Base-by-base conservation (phyloP, 1,140 invertebrate genomes). In the Portunus trituberculatus region DNA sequence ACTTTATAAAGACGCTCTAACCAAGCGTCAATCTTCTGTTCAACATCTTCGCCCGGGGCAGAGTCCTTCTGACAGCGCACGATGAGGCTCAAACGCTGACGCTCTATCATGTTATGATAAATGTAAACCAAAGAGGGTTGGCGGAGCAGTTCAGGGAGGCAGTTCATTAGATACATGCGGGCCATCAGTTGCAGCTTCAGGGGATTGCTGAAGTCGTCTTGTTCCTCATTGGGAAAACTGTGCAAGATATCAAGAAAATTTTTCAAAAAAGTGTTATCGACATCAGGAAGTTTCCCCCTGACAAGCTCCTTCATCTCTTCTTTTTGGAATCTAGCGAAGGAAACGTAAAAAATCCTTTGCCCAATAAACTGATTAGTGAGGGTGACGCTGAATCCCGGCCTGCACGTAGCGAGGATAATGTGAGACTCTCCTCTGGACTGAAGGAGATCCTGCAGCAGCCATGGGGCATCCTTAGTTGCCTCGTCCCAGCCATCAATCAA, bases 401-500 rank as follows among this genome's bases (percentile, higher is more conserved):
- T 93, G 0, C 82, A 93, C 28, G 92, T 52, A 14, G 86, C n/a
- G 45, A 93, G 92, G 52, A 93, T 46, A 20, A 46, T 87, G 31
- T 93, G 92, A 16, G 14, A 59, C 25, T 52, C 6, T 16, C 4
- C 7, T 12, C 87, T 48, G 0, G 12, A 28, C 0, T 93, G 31
- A 7, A 93, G 12, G 0, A 93, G 45, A 7, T 87, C 92, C n/a
- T 20, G 12, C n/a, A 93, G 46, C 10, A 93, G 83, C 8, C 25
- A 4, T 59, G 14, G 45, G 1, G 83, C 92, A 7, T 93, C 92
- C 2, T 0, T 31, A 1, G 82, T 87, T 0, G 92, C 92, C 28
- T 93, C 92, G 8, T 93, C 92, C 92, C 83, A 93, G n/a, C 83
- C 92, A 12, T 93, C 92, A 28, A 93, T 46, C 8, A 93, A 46